These are phyloP conservation scores for Trilocha varians DNA, from an alignment of 2,888 invertebrate species.

Conservation along the genomic window DNA sequence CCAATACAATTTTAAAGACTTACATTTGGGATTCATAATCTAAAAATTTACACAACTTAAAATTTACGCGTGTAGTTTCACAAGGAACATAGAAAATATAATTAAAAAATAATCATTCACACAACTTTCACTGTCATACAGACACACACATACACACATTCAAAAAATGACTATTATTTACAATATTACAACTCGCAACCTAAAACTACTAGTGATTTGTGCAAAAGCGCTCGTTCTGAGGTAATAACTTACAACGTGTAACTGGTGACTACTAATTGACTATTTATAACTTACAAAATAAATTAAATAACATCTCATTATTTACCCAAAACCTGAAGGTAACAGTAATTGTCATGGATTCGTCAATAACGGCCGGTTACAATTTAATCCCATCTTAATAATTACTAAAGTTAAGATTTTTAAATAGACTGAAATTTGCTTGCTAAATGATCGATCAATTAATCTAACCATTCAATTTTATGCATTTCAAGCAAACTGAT, in stretches of 20 bases:
- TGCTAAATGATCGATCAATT: too few species aligned
- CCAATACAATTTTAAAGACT: too few species aligned
- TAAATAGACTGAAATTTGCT: too few species aligned
- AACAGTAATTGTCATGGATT: conserved; percentile 61
- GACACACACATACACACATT: background rate
- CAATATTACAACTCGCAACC: conserved; percentile 27
- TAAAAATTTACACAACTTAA: background rate
- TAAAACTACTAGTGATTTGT: conserved; percentile 56
- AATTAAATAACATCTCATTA: conserved; percentile 37
- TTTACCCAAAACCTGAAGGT: conserved; percentile 52
- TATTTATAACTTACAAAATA: conserved; percentile 35
- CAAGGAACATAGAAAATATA: conserved; percentile 3
- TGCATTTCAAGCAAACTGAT: too few species aligned
- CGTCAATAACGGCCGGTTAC: too few species aligned
- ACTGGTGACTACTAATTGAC: conserved; percentile 70
- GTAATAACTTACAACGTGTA: conserved; percentile 68
- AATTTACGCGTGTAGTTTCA: background rate
- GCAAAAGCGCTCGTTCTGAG: conserved; percentile 70
- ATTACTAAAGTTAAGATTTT: too few species aligned
- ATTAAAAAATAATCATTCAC: background rate
- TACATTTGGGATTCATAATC: too few species aligned
- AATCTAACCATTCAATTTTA: too few species aligned
- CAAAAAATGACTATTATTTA: conserved; percentile 30
- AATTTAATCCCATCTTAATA: too few species aligned
- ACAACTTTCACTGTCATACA: background rate